Conservation (phyloP, 2,113 vertebrate genomes). For the Trematocara macrostoma region DNA sequence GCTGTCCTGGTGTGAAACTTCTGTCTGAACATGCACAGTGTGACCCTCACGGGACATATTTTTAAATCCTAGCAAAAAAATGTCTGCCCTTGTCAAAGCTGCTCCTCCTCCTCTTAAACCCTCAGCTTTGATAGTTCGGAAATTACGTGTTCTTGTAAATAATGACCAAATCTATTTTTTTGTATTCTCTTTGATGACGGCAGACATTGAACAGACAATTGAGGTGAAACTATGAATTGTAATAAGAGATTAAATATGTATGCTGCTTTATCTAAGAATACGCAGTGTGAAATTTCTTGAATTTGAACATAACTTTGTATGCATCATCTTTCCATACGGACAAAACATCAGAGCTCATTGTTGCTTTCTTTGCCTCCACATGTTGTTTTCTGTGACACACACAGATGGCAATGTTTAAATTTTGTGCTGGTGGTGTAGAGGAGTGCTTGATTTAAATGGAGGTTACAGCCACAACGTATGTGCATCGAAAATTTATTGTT, state of each 20-base stretch:
- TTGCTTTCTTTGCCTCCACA: neutral
- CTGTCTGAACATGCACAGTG: conserved; percentile 68
- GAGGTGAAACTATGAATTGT: conserved; percentile 79
- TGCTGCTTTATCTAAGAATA: conserved; percentile 71
- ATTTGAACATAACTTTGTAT: conserved; percentile 67
- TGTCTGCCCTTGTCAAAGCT: conserved; percentile 81
- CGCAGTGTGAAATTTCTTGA: conserved; percentile 59
- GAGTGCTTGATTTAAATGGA: conserved; percentile 35
- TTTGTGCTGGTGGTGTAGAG: conserved; percentile 48
- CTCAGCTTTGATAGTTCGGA: conserved; percentile 79
- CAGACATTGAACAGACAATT: conserved; percentile 79
- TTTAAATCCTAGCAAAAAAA: conserved; percentile 61
- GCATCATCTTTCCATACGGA: conserved; percentile 52
- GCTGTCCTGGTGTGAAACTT: conserved; percentile 69
- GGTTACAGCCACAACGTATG: conserved; percentile 29
- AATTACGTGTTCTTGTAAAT: conserved; percentile 86
- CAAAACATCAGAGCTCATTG: conserved; percentile 30
- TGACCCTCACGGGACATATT: conserved; percentile 61
- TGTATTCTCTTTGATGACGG: conserved; percentile 80
- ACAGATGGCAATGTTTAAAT: conserved; percentile 36
- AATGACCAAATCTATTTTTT: conserved; percentile 86
- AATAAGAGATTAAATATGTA: conserved; percentile 79
- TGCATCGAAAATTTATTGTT: conserved; percentile 57
- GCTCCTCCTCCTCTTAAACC: conserved; percentile 60
- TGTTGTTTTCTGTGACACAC: conserved; percentile 31